A percentile compares a stretch with the other conserved stretches of the same genome.
Conservation (phyloP, 2,113 vertebrate genomes). For the Serilophus lunatus region DNA sequence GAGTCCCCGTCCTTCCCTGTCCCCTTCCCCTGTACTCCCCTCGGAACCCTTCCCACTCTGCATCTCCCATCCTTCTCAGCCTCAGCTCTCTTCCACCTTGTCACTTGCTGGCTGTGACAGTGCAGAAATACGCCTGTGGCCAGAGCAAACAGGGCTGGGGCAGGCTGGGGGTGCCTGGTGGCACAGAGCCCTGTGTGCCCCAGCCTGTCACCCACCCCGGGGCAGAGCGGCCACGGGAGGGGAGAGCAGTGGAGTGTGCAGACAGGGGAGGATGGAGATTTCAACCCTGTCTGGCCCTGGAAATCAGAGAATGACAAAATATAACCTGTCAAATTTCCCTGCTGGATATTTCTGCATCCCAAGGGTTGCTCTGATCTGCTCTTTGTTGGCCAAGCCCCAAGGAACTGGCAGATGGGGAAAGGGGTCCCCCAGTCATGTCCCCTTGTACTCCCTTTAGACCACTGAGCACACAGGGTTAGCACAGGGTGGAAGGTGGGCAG, state of each 20-base stretch:
- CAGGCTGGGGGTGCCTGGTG: neutral
- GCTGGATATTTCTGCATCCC: neutral
- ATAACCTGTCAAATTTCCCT: neutral
- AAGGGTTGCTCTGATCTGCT: neutral
- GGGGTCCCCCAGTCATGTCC: neutral
- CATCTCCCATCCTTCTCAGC: neutral
- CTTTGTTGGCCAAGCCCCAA: neutral
- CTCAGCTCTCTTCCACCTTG: neutral
- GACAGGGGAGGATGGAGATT: neutral
- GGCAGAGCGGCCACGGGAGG: rapidly evolving
- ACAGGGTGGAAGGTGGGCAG: neutral
- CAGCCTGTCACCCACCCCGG: neutral
- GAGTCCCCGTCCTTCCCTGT: neutral
- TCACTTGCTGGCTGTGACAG: neutral
- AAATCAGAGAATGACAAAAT: neutral
- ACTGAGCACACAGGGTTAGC: rapidly evolving
- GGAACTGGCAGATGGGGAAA: neutral
- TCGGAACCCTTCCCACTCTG: neutral
- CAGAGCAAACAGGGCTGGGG: neutral
- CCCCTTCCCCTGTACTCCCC: neutral
- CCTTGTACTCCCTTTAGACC: neutral
- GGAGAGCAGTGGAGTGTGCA: neutral
- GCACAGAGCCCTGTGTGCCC: neutral
- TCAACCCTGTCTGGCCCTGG: neutral
- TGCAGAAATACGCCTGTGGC: neutral